Evolutionary conservation across 1,140 invertebrate genomes (phyloP), one percentile per base, ranked within the genome.

Genomic region (Drosophila navojoa): DNA sequence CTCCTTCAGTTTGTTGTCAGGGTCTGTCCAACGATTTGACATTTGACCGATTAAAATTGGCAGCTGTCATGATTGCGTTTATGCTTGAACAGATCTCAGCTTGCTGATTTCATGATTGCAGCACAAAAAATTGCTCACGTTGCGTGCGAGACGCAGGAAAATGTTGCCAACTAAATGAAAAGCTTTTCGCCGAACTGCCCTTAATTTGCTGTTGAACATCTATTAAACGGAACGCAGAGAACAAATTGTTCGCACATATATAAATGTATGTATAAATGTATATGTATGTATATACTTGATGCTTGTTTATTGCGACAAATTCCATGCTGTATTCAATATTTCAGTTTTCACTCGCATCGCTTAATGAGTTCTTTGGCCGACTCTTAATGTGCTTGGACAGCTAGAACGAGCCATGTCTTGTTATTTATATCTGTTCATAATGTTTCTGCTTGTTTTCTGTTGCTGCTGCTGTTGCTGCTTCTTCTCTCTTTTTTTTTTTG

Each of bases 41-140:
- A 87, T 76, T 79, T 76, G 82, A 66, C 86, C 82, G 84, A 87
- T 87, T 89, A 77, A 79, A 77, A 87, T 79, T 80, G 84, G 77
- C 84, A 89, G 84, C 84, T 87, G 84, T 87, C 82, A 89, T 82
- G 84, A 89, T 82, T 87, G 79, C 77, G 70, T 78, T 82, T 62
- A 67, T 68, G 69, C 60, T 69, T 40, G 59, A 69, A 66, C 60
- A 64, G 76, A 80, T 80, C 78, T 64, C 4, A 54, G 29, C 35
- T 45, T 58, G 57, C 63, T 32, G 69, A 80, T 80, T 77, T 66
- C 9, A 50, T 42, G 38, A 69, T 74, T 62, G 54, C 59, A 45
- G n/a, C 67, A 62, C 19, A 70, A 53, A 53, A 54, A 50, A 60
- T 35, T 29, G 29, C 27, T n/a, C 42, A 45, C n/a, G 49, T 81